Evolutionary conservation across 2,113 vertebrate species (phyloP).

Genomic region (Garra rufa): DNA sequence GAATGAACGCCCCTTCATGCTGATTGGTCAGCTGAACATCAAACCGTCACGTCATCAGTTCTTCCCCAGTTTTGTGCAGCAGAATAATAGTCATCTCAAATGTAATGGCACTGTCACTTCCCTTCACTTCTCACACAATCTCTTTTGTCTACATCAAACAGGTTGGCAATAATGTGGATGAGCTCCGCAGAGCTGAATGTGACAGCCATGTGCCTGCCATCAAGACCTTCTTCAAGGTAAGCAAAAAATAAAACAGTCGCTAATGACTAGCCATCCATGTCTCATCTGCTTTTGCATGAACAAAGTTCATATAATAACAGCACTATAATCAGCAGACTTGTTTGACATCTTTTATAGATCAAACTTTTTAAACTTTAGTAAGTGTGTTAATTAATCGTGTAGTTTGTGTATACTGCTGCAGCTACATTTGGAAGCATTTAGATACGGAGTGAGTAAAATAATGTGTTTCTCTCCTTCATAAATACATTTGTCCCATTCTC

Average conservation of each 20-base stretch:
- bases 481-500: conserved; percentile 19
- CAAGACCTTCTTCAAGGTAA: conserved; percentile 84
- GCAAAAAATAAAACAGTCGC: neutral
- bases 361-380: neutral
- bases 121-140: neutral
- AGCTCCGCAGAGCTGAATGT: conserved; percentile 73
- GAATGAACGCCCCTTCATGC: no score
- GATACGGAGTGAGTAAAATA: conserved; percentile 18
- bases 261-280: neutral
- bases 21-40: no score
- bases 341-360: neutral
- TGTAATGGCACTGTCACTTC: neutral
- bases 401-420: conserved; percentile 1
- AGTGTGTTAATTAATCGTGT: neutral
- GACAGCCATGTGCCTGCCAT: conserved; percentile 79
- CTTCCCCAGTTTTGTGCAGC: no score
- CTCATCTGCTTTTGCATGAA: neutral
- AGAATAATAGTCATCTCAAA: neutral
- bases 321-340: neutral
- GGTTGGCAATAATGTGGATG: conserved; percentile 80
- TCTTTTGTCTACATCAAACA: conserved; percentile 56
- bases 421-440: conserved; percentile 38
- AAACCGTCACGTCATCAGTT: no score
- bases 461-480: neutral
- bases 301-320: neutral